Evolutionary conservation across 1,140 invertebrate species (phyloP), one percentile per base, ranked within the genome.

Genomic region (Eueides isabella): DNA sequence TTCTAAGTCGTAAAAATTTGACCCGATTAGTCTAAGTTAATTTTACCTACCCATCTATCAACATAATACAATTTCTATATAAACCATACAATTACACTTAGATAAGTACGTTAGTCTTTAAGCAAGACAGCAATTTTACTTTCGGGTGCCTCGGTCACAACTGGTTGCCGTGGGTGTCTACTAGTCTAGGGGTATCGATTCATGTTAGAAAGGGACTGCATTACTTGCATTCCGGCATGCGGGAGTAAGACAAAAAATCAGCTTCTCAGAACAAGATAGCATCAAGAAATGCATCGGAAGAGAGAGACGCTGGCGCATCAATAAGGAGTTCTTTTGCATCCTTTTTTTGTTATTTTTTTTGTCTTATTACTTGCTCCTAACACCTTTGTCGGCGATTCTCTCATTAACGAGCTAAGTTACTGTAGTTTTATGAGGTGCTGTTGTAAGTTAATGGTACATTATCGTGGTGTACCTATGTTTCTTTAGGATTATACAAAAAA

Each of bases 201-300:
- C 82, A 80, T 66, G 80, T 30, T 61, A 74, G 79, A 88, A 62
- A 74, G 79, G 67, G 87, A 87, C 70, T 41, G 74, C 44, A 19
- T 16, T 73, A 84, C 38, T 16, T 5, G 14, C 14, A 35, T 55
- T 26, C 3, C 33, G 67, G 71, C 44, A 23, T 19, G 48, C 11
- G 16, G 55, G 71, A 85, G 12, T 26, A 82, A 77, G 85, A 87
- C 71, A 72, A 26, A 76, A 72, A 29, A 68, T 26, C 38, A 75
- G 81, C 83, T 91, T 91, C 89, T 79, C 71, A 89, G 89, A 91
- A 91, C 80, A 91, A 91, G 89, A 91, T 91, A 89, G 87, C 83
- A 91, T 91, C 89, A 80, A 76, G 77, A 86, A 80, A 82, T 77
- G 77, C 79, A 77, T 81, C 77, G 86, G 83, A 84, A 80, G 82